A percentile compares a stretch with the other conserved stretches of the same genome.
These are phyloP conservation scores for Amblyornis subalaris DNA, from an alignment of 2,113 vertebrate genomes.

Conservation along the genomic window DNA sequence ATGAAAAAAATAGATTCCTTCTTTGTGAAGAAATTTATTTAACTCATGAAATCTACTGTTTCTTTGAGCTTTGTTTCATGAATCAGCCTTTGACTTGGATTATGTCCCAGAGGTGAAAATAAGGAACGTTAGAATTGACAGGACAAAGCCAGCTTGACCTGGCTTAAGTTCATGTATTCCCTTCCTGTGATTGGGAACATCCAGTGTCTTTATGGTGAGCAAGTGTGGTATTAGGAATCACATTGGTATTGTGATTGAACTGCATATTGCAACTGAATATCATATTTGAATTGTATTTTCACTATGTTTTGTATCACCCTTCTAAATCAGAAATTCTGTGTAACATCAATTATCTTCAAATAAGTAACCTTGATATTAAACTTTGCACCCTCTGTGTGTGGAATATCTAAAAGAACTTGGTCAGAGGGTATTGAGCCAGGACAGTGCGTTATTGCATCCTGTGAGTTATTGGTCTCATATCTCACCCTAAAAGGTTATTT, in stretches of 20 bases:
- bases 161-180: neutral
- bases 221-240: neutral
- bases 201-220: fast-evolving
- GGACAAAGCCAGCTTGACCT: neutral
- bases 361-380: neutral
- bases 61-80: neutral
- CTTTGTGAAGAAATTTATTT: neutral
- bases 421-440: neutral
- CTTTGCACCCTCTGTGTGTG: neutral
- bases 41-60: neutral
- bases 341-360: neutral
- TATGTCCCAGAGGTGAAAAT: neutral
- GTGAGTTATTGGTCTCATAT: neutral
- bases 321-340: neutral
- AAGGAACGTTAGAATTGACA: neutral
- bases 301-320: neutral
- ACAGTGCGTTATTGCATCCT: neutral
- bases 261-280: neutral
- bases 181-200: neutral
- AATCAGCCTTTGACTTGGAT: neutral
- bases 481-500: neutral
- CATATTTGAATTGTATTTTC: neutral
- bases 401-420: neutral
- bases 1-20: neutral
- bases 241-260: neutral